Evolutionary conservation across 2,797 vertebrate species (phyloP).

Genomic region (Alca torda): DNA sequence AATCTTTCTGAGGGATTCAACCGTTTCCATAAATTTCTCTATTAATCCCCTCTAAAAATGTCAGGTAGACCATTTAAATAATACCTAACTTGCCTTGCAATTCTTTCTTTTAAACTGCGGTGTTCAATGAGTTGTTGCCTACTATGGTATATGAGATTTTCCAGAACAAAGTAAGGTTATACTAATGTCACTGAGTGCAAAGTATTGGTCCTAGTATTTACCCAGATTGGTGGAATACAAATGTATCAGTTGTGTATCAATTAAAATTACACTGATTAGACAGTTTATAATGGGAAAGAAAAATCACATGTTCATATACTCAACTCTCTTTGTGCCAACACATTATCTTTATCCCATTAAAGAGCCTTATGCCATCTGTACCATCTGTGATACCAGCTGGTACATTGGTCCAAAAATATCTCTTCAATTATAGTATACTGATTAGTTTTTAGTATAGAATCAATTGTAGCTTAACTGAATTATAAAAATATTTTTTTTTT

Average conservation of each 20-base stretch:
- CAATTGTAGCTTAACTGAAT: conserved; percentile 52
- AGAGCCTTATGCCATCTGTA: conserved; percentile 67
- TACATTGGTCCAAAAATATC: conserved; percentile 64
- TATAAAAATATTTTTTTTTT: conserved; percentile 40
- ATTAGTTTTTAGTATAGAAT: conserved; percentile 67
- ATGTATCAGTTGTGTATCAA: conserved; percentile 22
- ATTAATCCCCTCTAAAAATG: not conserved
- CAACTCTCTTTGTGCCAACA: conserved; percentile 57
- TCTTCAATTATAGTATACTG: conserved; percentile 61
- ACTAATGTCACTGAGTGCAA: not conserved
- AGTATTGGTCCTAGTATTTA: not conserved
- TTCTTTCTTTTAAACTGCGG: not conserved
- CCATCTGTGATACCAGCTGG: conserved; percentile 75
- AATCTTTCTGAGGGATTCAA: not conserved
- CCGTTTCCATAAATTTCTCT: not conserved
- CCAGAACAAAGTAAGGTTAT: not conserved
- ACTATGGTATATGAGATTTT: not conserved
- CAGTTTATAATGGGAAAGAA: conserved; percentile 43
- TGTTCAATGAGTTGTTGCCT: not conserved
- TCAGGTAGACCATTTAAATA: not conserved
- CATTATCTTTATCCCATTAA: conserved; percentile 68
- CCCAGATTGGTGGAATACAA: not conserved
- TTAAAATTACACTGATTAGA: conserved; percentile 49
- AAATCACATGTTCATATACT: conserved; percentile 53
- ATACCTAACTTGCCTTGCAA: not conserved